Evolutionary conservation across 2,797 vertebrate genomes (phyloP).

Genomic region (Pseudopleuronectes americanus): DNA sequence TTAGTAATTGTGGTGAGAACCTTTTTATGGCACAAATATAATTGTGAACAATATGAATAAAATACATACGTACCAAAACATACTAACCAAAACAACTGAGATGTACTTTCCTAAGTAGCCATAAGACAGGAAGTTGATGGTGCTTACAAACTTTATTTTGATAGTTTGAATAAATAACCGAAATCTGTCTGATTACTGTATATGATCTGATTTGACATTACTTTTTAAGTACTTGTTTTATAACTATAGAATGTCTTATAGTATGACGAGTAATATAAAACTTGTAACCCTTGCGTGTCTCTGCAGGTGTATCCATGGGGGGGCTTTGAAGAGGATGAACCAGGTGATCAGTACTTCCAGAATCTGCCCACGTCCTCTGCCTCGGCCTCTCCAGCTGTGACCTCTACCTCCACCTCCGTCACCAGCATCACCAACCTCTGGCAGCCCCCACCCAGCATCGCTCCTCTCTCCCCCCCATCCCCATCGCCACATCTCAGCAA

Average conservation of each 20-base stretch:
- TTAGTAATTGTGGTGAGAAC: too few species aligned
- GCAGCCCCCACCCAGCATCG: conserved; percentile 82
- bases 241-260: too few species aligned
- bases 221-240: too few species aligned
- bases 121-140: too few species aligned
- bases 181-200: too few species aligned
- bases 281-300: neutral
- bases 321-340: conserved; percentile 96
- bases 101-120: too few species aligned
- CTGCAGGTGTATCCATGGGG: conserved; percentile 93
- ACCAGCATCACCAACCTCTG: conserved; percentile 79
- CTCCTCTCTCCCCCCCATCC: conserved; percentile 75
- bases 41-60: too few species aligned
- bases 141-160: too few species aligned
- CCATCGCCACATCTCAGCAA: conserved; percentile 85
- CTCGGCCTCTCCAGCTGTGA: conserved; percentile 83
- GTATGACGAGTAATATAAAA: neutral
- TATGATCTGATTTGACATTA: too few species aligned
- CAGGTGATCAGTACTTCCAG: conserved; percentile 94
- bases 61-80: too few species aligned
- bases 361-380: conserved; percentile 93
- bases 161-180: too few species aligned
- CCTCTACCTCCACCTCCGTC: conserved; percentile 82
- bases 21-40: too few species aligned
- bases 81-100: neutral